Evolutionary conservation across 2,113 vertebrate genomes (phyloP).

Genomic region (Oreochromis tanganicae): DNA sequence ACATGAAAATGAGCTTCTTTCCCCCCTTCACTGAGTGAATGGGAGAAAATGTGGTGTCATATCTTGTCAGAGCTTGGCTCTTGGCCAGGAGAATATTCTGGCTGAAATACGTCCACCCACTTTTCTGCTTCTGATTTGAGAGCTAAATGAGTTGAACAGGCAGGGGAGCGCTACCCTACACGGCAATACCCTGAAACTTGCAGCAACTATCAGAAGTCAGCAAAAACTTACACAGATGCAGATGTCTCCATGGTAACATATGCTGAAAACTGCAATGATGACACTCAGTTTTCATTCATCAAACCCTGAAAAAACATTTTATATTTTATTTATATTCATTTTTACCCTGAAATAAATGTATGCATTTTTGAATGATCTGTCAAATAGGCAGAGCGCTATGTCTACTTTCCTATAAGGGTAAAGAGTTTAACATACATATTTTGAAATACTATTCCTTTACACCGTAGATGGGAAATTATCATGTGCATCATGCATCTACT

Average conservation of each 20-base stretch:
- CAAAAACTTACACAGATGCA: neutral
- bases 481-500: neutral
- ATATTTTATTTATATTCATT: neutral
- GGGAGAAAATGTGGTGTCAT: constrained; percentile 63
- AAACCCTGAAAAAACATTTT: neutral
- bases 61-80: constrained; percentile 52
- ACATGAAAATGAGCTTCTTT: constrained; percentile 69
- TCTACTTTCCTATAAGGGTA: neutral
- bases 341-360: neutral
- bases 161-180: neutral
- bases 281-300: neutral
- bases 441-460: neutral
- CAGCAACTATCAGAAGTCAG: neutral
- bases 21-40: constrained; percentile 29
- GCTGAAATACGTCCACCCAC: constrained; percentile 6
- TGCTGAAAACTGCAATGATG: neutral
- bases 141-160: neutral
- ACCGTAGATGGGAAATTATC: neutral
- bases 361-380: neutral
- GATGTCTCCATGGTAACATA: neutral
- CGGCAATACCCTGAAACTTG: neutral
- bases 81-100: constrained; percentile 33
- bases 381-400: neutral
- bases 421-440: neutral
- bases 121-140: constrained; percentile 15